Evolutionary conservation across 1,140 invertebrate genomes (phyloP).

Genomic region (Myzus persicae): DNA sequence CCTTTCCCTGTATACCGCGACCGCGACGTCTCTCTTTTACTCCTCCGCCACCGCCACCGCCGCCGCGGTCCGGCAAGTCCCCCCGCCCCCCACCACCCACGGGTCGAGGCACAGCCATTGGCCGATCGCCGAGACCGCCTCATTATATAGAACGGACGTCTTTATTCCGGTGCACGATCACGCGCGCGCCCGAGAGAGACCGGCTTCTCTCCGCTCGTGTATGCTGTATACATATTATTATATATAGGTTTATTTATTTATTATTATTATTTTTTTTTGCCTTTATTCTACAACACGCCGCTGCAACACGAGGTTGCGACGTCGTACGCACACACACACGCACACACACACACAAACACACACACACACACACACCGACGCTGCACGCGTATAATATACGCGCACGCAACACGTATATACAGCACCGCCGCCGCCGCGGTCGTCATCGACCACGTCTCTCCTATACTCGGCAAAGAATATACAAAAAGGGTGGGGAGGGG

Average conservation of each 20-base stretch:
- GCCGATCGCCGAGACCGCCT: conserved; percentile 50
- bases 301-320: neutral
- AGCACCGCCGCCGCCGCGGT: neutral
- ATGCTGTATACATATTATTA: neutral
- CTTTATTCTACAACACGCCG: neutral
- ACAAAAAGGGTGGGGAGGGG: neutral
- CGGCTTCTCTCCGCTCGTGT: neutral
- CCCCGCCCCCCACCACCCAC: neutral
- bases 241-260: conserved; percentile 1
- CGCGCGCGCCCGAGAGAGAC: neutral
- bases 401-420: neutral
- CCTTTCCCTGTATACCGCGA: neutral
- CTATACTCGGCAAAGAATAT: neutral
- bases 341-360: too few relatives aligned
- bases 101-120: conserved; percentile 21
- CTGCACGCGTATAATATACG: neutral
- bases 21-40: conserved; percentile 6
- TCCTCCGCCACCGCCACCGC: neutral
- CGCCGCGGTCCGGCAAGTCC: neutral
- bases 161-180: conserved; percentile 46
- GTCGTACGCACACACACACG: neutral
- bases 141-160: conserved; percentile 34
- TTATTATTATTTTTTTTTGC: conserved; percentile 30
- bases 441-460: neutral
- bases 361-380: neutral